Base-by-base conservation (phyloP, 2,797 vertebrate genomes). In the Chelon labrosus region DNA sequence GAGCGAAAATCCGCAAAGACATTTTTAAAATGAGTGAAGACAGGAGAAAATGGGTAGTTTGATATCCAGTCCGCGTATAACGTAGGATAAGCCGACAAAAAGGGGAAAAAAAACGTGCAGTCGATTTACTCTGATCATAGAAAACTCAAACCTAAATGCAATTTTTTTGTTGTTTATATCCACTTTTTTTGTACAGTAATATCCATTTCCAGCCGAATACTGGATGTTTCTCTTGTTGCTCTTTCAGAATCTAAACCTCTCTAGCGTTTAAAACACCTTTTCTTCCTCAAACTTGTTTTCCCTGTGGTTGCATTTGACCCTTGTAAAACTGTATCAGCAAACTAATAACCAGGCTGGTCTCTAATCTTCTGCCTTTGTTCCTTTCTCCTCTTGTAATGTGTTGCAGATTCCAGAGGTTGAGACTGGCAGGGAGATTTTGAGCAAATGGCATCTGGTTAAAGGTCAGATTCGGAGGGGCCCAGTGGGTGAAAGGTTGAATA, bases 401-500 rank as follows among this genome's bases (percentile, higher is more conserved):
- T 95, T 95, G 92, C 93, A 95, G 93, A 95, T 94, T 96, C 93
- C 94, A 92, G 93, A 92, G 92, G 85, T 94, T 93, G 87, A 88
- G 91, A 90, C 89, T 90, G 88, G 91, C 91, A 87, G 90, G 88
- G 88, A 92, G 88, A 89, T 90, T 93, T 93, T 95, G 90, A 92
- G 92, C 89, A 95, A 97, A 96, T 92, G 95, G 87, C 92, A 93
- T 87, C 73, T 91, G 95, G 93, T 93, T 94, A 95, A 94, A 94
- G 94, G 91, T 97, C 94, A 95, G 85, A 79, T 80, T 91, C 64
- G 82, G 86, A 86, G 87, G 87, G 94, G 85, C 89, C 85, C 85
- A 89, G 82, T 89, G 92, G 95, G 95, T 95, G 95, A 96, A 95
- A 97, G 94, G 94, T 92, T 96, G 95, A 96, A 94, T 94, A 95